A percentile compares a stretch with the other conserved stretches of the same genome.
These are phyloP conservation scores for Cecidostiba fungosa DNA, from an alignment of 2,888 invertebrate species.

Conservation along the genomic window DNA sequence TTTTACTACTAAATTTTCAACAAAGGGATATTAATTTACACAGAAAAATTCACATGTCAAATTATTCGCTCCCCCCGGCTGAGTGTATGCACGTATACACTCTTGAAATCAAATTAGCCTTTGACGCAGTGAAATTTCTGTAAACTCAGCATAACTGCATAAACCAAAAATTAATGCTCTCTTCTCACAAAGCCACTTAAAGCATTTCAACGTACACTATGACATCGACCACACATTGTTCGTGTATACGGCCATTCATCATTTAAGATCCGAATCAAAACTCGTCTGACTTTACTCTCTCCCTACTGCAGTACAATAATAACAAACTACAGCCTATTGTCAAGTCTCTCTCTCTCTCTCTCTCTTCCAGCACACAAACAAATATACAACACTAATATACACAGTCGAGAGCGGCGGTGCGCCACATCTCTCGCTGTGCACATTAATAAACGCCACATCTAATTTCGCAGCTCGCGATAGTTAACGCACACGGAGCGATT, in stretches of 20 bases:
- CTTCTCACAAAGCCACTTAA: not conserved
- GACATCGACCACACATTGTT: not conserved
- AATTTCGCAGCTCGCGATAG: not conserved
- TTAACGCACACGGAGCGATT: not conserved
- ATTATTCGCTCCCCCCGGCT: not conserved
- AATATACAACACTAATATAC: too few species aligned
- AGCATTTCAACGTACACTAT: not conserved
- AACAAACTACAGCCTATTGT: not conserved
- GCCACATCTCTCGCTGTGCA: not conserved
- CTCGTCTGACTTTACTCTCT: not conserved
- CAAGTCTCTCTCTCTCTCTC: not conserved
- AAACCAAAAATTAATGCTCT: not conserved
- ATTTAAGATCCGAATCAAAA: not conserved
- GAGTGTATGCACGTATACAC: too few species aligned
- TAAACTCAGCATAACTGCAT: not conserved
- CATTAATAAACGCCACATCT: constrained; percentile 42
- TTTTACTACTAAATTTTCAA: not conserved
- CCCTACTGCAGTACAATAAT: not conserved
- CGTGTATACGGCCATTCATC: not conserved
- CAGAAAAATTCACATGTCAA: not conserved
- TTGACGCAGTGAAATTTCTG: not conserved
- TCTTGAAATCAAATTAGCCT: not conserved
- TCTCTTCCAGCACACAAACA: not conserved
- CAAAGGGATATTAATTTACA: not conserved
- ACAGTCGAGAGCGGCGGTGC: not conserved